Conservation (phyloP, 2,113 vertebrate genomes). For the Apaloderma vittatum region DNA sequence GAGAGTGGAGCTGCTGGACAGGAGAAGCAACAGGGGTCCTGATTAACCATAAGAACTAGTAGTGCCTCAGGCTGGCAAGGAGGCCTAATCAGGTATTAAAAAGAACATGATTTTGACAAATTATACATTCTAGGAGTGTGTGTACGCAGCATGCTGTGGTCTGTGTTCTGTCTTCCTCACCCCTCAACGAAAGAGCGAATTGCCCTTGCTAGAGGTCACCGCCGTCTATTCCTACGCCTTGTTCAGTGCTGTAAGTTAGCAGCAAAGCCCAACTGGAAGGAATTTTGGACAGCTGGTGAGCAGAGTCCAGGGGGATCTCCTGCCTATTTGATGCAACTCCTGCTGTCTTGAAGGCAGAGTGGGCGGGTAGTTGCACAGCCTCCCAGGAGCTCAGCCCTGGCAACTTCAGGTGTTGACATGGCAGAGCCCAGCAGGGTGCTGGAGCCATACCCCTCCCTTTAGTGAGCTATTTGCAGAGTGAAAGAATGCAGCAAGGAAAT, state of each 20-base stretch:
- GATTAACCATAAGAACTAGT: conserved; percentile 54
- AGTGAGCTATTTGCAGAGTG: background rate
- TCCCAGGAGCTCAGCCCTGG: conserved; percentile 3
- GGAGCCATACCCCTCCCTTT: background rate
- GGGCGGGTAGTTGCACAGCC: background rate
- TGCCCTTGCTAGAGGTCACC: conserved; percentile 58
- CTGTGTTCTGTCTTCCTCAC: conserved; percentile 22
- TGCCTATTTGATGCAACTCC: conserved; percentile 37
- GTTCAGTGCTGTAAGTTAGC: conserved; percentile 6
- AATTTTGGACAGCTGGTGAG: conserved; percentile 71
- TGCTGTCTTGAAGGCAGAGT: background rate
- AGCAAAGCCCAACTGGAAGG: conserved; percentile 37
- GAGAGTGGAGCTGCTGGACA: background rate
- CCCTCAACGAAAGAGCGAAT: conserved; percentile 43
- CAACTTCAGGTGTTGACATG: background rate
- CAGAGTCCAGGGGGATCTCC: conserved; percentile 16
- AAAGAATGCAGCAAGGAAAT: background rate
- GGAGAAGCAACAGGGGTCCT: background rate
- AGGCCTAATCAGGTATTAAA: conserved; percentile 61
- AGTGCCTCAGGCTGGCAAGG: conserved; percentile 39
- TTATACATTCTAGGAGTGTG: conserved; percentile 57
- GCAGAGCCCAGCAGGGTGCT: conserved; percentile 10
- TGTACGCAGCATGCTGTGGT: conserved; percentile 41
- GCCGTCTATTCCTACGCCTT: conserved; percentile 37
- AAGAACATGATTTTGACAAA: conserved; percentile 75